Base-by-base conservation (phyloP, 2,888 invertebrate genomes). In the Volucella zonaria region DNA sequence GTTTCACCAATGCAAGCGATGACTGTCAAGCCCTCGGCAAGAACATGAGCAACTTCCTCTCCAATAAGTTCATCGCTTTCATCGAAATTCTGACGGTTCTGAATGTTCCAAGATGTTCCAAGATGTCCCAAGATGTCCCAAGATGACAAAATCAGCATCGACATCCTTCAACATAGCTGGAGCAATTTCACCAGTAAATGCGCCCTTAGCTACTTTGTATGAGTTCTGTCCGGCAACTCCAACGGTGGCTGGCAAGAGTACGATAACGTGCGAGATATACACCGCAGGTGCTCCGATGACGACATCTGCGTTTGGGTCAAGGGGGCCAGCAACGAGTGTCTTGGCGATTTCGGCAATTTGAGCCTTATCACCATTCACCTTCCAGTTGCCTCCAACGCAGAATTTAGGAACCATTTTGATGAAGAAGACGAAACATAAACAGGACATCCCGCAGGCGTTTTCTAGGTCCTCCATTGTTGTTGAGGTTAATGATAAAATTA, bases 341-440 rank as follows among this genome's bases (percentile, higher is more conserved):
- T 94, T 94, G 71, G 97, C 93, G 85, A 99, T 97, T 86, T 95
- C 96, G 87, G 95, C 94, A 86, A 98, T 97, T 88, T 95, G 94
- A 82, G 94, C 94, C 91, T 97, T 97, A 88, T 94, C 95, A 58
- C 99, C 99, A 91, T 99, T 99, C 99, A 99, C 98, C 93, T 99
- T 99, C 99, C 99, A 99, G 93, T 99, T 99, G 71, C 99, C 99
- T 88, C 99, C 99, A 90, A 99, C 99, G 90, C 98, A 97, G 93
- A 99, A 99, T 94, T 96, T 97, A 88, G 99, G 95, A 80, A 93
- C 92, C 95, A 96, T 96, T 89, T 92, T 93, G 64, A 81, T 54
- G 66, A 42, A 51, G 58, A 40, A 15, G 66, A 75, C 54, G 74
- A 67, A n/a, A n/a, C n/a, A n/a, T n/a, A n/a, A n/a, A n/a, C n/a